These are phyloP conservation scores for Stigmatopora nigra DNA, from an alignment of 2,113 vertebrate genomes.

Conservation along the genomic window DNA sequence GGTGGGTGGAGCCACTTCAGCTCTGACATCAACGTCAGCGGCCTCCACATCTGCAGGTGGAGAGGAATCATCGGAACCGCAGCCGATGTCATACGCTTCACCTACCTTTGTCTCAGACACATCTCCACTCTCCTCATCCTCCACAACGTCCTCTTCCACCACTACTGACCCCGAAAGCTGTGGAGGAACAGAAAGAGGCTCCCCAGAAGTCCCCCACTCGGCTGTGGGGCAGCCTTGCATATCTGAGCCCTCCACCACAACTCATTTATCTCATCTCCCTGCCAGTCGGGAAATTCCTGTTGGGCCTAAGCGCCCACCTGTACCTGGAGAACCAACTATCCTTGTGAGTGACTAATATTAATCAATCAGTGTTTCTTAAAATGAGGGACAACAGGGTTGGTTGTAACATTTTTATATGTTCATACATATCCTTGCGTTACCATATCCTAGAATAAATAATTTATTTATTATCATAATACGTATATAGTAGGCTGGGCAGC, in stretches of 20 bases:
- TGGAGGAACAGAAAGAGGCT: constrained; percentile 29
- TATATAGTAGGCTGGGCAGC: no score
- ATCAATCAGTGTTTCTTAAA: constrained; percentile 2
- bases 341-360: constrained; percentile 62
- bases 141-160: constrained; percentile 66
- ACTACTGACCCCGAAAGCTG: constrained; percentile 62
- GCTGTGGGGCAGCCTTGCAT: constrained; percentile 18
- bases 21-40: constrained; percentile 51
- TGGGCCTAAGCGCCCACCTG: constrained; percentile 36
- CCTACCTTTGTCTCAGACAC: constrained; percentile 74
- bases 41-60: constrained; percentile 62
- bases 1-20: constrained; percentile 37
- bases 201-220: constrained; percentile 16
- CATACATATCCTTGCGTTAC: no score
- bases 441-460: no score
- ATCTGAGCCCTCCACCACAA: neutral
- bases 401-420: no score
- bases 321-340: constrained; percentile 64
- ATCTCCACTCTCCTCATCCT: constrained; percentile 68
- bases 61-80: constrained; percentile 64
- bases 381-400: no score
- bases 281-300: constrained; percentile 41
- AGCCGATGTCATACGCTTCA: constrained; percentile 47
- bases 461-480: no score
- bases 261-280: constrained; percentile 42